A percentile compares a stretch with the other conserved stretches of the same genome.
Evolutionary conservation across 2,888 invertebrate species (phyloP).

Genomic region (Boloria selene): DNA sequence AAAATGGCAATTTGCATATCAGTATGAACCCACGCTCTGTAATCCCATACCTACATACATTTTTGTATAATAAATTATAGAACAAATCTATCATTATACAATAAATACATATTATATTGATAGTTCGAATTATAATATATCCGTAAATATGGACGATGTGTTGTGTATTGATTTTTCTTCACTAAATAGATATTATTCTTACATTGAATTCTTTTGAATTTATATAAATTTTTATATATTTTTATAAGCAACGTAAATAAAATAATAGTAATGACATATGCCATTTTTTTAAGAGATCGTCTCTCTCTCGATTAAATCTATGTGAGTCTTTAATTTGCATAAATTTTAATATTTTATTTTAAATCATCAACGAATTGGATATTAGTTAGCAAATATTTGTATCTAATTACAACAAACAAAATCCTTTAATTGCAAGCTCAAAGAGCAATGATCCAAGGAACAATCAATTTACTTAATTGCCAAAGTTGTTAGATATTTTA

Average conservation of each 20-base stretch:
- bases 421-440: not conserved
- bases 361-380: too few species aligned
- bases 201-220: too few species aligned
- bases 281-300: too few species aligned
- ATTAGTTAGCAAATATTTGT: not conserved
- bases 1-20: constrained; percentile 41
- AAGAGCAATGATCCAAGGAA: constrained; percentile 6
- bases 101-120: too few species aligned
- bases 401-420: not conserved
- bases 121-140: constrained; percentile 10
- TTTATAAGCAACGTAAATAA: not conserved
- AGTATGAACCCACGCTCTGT: constrained; percentile 37
- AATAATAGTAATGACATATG: too few species aligned
- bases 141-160: not conserved
- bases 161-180: not conserved
- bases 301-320: too few species aligned
- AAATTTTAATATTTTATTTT: too few species aligned
- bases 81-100: constrained; percentile 35
- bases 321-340: too few species aligned
- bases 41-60: constrained; percentile 31
- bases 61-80: constrained; percentile 37
- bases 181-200: too few species aligned
- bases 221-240: not conserved
- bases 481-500: constrained; percentile 9
- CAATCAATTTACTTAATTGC: constrained; percentile 17